Base-by-base conservation (phyloP, 2,113 vertebrate species). In the Donacobius atricapilla region DNA sequence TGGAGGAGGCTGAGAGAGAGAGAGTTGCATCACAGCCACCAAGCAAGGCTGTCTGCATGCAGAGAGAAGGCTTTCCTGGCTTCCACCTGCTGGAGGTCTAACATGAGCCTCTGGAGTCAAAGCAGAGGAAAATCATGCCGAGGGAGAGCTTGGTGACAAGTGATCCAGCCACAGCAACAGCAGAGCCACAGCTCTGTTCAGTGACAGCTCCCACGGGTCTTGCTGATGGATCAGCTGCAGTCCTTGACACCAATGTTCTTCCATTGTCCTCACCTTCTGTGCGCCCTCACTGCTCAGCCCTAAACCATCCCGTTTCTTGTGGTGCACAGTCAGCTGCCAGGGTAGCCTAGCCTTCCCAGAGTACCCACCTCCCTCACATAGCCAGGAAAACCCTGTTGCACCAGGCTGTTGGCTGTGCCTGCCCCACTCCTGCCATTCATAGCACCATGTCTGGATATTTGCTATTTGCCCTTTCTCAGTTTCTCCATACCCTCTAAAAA, bases 321-420 rank as follows among this genome's bases (percentile, higher is more conserved):
- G 22, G 27, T 17, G 14, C 10, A 23, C 0, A 33, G 10, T 9
- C 28, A 72, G 25, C 15, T 54, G 25, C 48, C 30, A 19, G 12
- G 33, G 51, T 2, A 71, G 13, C 23, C 57, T 3, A 0, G 12
- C 50, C 24, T 63, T 28, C 73, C 47, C 37, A 57, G 37, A 51
- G 22, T 0, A 13, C 4, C 27, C 6, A 2, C 16, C 17, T 58
- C 22, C 39, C 51, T 37, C 42, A 40, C 42, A 63, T 0, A 58
- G 7, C 35, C 83, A 63, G 7, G 28, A 69, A 68, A 90, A 11
- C 6, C 28, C 42, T n/a, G 22, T 1, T 53, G 45, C 15, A 35
- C 10, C 50, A n/a, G 60, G 11, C 25, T 61, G 13, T 28, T 40
- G 75, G 15, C 25, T 48, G 20, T 51, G 30, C 51, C 53, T 58